These are phyloP conservation scores for Drosophila murphyi DNA, from an alignment of 1,140 invertebrate species.

Conservation along the genomic window DNA sequence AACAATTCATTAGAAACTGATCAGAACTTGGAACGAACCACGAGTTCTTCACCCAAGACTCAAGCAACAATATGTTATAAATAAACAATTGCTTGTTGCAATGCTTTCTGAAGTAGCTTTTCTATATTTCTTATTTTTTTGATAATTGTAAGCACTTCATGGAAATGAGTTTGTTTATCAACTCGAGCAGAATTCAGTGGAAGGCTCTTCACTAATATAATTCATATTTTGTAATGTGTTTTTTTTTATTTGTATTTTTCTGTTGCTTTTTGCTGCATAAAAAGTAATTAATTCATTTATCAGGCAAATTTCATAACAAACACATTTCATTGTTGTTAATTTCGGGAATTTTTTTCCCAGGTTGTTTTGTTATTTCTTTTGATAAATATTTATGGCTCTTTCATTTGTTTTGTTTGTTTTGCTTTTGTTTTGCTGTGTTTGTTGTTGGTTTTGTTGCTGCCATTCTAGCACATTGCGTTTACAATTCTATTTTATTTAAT, in stretches of 20 bases:
- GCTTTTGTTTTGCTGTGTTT: slow-evolving; percentile 33
- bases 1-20: slow-evolving; percentile 23
- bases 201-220: slow-evolving; percentile 12
- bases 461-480: slow-evolving; percentile 28
- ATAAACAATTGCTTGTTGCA: slow-evolving; percentile 30
- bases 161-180: slow-evolving; percentile 2
- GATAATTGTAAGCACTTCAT: not conserved
- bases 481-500: slow-evolving; percentile 73
- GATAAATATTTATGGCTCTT: slow-evolving; percentile 61
- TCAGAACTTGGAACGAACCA: slow-evolving; percentile 4
- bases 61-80: slow-evolving; percentile 43
- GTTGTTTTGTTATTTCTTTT: slow-evolving; percentile 60
- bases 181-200: not conserved
- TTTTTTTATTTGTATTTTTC: slow-evolving; percentile 17
- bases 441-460: not conserved
- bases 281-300: slow-evolving; percentile 52
- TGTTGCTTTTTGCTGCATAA: slow-evolving; percentile 31
- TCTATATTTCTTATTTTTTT: too few species aligned
- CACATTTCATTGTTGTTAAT: slow-evolving; percentile 45
- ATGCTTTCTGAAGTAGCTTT: not conserved
- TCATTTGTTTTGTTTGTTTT: slow-evolving; percentile 54
- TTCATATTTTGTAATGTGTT: slow-evolving; percentile 37
- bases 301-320: slow-evolving; percentile 42
- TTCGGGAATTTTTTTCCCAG: slow-evolving; percentile 38
- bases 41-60: not conserved